phyloP scores from a whole-genome alignment of 2,888 invertebrate genomes.

The Mesochorus sp. region DNA sequence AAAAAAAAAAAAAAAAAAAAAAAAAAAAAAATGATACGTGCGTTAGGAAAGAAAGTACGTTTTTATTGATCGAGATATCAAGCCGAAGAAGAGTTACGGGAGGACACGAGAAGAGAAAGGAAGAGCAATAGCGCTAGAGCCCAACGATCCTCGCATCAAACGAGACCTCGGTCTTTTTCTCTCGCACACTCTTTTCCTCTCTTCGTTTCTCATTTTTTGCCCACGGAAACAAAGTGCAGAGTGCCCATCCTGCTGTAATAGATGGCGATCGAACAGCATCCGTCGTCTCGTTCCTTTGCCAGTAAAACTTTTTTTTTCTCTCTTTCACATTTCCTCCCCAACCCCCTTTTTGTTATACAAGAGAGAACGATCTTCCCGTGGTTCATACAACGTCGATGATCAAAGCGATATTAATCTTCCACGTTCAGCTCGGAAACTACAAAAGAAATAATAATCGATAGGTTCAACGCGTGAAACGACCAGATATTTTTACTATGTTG shows the following conservation, averaged over 20 bases:
- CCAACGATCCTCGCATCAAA: conserved; percentile 33
- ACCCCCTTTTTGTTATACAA: background rate
- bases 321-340: background rate
- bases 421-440: conserved; percentile 35
- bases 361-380: conserved; percentile 35
- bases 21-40: background rate
- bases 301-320: conserved; percentile 27
- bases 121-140: background rate
- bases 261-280: conserved; percentile 52
- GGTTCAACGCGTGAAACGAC: background rate
- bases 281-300: conserved; percentile 16
- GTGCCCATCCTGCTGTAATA: conserved; percentile 20
- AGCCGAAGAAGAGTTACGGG: background rate
- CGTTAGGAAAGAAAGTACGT: background rate
- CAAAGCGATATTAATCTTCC: conserved; percentile 67
- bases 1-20: background rate
- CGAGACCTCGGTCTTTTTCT: conserved; percentile 30
- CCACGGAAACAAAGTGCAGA: conserved; percentile 57
- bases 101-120: conserved; percentile 11
- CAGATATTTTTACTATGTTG: conserved; percentile 27
- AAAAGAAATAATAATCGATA: conserved; percentile 49
- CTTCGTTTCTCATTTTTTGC: conserved; percentile 23
- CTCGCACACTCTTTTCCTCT: too few species aligned
- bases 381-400: conserved; percentile 42
- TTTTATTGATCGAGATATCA: background rate